phyloP scores from a whole-genome alignment of 2,797 vertebrate genomes.

The Ctenosaura bakeri region DNA sequence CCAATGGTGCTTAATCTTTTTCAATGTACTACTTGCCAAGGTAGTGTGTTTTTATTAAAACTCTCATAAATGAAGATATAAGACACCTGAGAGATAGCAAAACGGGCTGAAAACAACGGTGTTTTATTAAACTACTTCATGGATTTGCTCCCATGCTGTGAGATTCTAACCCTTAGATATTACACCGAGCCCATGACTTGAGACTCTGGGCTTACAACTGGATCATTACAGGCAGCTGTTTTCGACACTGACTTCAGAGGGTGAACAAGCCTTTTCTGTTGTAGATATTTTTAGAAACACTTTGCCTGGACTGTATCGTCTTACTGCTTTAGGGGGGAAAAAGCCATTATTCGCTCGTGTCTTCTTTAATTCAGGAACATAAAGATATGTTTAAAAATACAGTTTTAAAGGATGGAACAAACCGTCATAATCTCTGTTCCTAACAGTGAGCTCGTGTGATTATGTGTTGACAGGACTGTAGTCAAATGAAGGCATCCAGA shows the following conservation, averaged over 20 bases:
- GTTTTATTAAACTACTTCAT: slow-evolving; percentile 30
- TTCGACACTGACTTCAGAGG: background rate
- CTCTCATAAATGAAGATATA: slow-evolving; percentile 57
- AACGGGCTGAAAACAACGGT: slow-evolving; percentile 57
- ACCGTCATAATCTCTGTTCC: background rate
- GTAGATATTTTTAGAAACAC: background rate
- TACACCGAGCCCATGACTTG: slow-evolving; percentile 58
- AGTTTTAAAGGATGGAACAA: background rate
- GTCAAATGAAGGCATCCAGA: background rate
- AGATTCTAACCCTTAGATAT: slow-evolving; percentile 65
- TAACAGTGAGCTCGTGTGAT: background rate
- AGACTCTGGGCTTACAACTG: background rate
- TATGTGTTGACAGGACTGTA: background rate
- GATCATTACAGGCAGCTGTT: slow-evolving; percentile 2
- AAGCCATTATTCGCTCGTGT: background rate
- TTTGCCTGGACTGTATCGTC: background rate
- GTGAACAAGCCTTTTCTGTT: background rate
- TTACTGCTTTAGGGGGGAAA: background rate
- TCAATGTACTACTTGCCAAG: slow-evolving; percentile 7
- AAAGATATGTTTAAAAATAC: background rate
- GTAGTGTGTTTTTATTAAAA: slow-evolving; percentile 48
- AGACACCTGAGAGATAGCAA: slow-evolving; percentile 52
- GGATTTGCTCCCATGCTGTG: background rate
- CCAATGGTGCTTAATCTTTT: slow-evolving; percentile 15
- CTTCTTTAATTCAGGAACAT: background rate